Conservation (phyloP, 2,797 vertebrate genomes). For the Petrocephalus sullivani region DNA sequence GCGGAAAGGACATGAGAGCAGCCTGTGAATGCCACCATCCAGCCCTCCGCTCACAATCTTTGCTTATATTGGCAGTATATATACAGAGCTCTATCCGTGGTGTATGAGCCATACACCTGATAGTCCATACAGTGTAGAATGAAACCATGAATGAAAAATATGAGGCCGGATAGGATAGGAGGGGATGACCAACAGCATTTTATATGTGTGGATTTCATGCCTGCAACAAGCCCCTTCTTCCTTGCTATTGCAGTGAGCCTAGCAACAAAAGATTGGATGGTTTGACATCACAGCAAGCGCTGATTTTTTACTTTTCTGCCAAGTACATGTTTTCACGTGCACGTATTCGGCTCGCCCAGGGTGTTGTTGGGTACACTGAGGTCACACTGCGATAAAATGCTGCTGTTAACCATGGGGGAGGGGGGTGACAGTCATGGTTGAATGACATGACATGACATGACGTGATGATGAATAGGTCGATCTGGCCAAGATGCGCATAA, state of each 20-base stretch:
- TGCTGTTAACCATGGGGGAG: constrained; percentile 34
- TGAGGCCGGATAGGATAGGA: constrained; percentile 14
- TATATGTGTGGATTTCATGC: constrained; percentile 24
- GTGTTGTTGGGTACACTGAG: not conserved
- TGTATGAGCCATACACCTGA: constrained; percentile 48
- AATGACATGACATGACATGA: constrained; percentile 15
- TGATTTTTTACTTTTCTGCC: not conserved
- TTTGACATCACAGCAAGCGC: not conserved
- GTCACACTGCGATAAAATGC: constrained; percentile 32
- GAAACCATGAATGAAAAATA: constrained; percentile 26
- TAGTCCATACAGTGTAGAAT: constrained; percentile 37
- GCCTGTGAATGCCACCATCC: not conserved
- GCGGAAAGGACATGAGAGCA: constrained; percentile 32
- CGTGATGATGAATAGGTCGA: not conserved
- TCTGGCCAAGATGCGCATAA: constrained; percentile 28
- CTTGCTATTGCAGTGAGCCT: not conserved
- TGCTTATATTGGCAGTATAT: constrained; percentile 21
- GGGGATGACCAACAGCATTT: constrained; percentile 37
- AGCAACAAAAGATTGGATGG: not conserved
- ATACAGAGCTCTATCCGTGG: constrained; percentile 51
- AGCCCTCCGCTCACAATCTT: not conserved
- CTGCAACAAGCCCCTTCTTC: not conserved
- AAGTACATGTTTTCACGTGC: not conserved
- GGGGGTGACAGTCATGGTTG: constrained; percentile 33
- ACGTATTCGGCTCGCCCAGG: not conserved